Evolutionary conservation across 2,797 vertebrate species (phyloP).

Genomic region (Epinephelus awoara): DNA sequence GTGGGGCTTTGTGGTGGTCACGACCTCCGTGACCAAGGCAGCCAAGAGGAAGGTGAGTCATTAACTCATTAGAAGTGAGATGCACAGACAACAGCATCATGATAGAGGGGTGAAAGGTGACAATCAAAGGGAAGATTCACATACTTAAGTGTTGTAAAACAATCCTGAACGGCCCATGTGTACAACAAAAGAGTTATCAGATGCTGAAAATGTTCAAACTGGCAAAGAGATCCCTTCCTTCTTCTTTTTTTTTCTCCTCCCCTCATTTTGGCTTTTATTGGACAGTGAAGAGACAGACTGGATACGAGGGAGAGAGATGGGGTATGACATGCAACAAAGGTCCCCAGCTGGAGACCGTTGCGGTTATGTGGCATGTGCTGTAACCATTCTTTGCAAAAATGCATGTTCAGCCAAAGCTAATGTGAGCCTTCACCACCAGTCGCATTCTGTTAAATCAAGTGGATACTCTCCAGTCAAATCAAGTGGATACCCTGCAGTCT

Average conservation of each 20-base stretch:
- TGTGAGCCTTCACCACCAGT: background rate
- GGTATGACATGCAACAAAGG: background rate
- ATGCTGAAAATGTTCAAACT: background rate
- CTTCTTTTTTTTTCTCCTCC: background rate
- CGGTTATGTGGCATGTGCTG: background rate
- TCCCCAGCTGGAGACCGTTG: background rate
- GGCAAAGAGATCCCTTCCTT: background rate
- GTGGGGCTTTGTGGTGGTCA: conserved; percentile 79
- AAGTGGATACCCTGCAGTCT: background rate
- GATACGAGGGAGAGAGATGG: background rate
- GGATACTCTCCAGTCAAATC: background rate
- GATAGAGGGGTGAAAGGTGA: conserved; percentile 42
- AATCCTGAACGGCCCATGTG: background rate
- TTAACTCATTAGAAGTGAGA: conserved; percentile 51
- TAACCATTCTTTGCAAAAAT: background rate
- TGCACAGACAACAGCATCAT: conserved; percentile 36
- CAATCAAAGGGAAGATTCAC: conserved; percentile 7
- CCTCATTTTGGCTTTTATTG: background rate
- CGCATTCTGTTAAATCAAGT: too few relatives aligned
- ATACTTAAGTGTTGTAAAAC: conserved; percentile 18
- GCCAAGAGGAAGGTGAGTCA: conserved; percentile 85
- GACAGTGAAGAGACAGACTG: background rate
- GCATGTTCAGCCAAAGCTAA: background rate
- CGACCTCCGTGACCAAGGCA: conserved; percentile 76
- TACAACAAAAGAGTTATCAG: background rate